Evolutionary conservation across 2,797 vertebrate genomes (phyloP), one percentile per base, ranked within the genome.

Genomic region (Silurus lanzhouensis): DNA sequence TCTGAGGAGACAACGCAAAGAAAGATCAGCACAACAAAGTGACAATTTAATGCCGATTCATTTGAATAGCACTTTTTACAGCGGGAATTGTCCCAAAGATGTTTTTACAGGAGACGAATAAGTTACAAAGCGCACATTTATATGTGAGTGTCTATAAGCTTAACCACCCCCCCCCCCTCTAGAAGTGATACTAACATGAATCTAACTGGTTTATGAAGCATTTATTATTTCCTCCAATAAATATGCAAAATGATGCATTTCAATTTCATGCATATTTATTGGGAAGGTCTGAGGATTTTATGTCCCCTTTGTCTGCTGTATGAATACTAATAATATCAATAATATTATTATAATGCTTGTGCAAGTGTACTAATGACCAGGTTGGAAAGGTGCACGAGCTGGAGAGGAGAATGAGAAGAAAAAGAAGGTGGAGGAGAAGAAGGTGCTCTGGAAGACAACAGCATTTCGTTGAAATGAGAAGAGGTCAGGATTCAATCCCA

Each of bases 391-490:
- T 67, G 58, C 63, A 66, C 27, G 44, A 81, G 46, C 44, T 27
- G n/a, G 2, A 66, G 46, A 52, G 44, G 78, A 55, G 46, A 9
- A 3, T 17, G 67, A 70, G 66, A 2, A 63, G 58, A 22, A 61
- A 17, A 57, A 61, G 48, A 52, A 52, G 48, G 9, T 7, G 48
- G 48, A 7, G 48, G 48, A 52, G 48, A 10, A 52, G 48, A 10
- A 52, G 48, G 48, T 20, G 79, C 79, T 27, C 14, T 46, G 27
- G 61, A 52, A 52, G 10, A 64, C 76, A 48, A 25, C 75, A 72
- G 76, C 68, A 67, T 22, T 71, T 83, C 58, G 64, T 72, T 83
- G 57, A 67, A 79, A 44, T 72, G 67, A 72, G 76, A 72, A 79
- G 52, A 81, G 27, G 70, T 14, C 76, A 81, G 12, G 77, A 81